A percentile compares a stretch with the other conserved stretches of the same genome.
Evolutionary conservation across 2,797 vertebrate genomes (phyloP).

Genomic region (Sphenodon punctatus): DNA sequence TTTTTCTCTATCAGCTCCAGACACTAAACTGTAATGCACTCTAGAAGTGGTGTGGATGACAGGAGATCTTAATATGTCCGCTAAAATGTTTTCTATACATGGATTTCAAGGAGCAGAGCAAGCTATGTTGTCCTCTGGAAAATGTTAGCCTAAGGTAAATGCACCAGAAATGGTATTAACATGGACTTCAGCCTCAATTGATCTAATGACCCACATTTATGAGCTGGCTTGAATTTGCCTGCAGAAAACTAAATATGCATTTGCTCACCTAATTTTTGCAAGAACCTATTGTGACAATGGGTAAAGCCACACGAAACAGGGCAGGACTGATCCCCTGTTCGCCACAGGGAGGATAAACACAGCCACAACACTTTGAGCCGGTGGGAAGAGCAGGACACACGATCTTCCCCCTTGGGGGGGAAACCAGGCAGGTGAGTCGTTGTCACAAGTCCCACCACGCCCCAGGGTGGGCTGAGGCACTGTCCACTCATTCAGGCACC

Average conservation of each 20-base stretch:
- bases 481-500: too few relatives aligned
- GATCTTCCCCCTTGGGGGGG: too few relatives aligned
- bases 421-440: too few relatives aligned
- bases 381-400: too few relatives aligned
- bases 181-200: background rate
- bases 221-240: background rate
- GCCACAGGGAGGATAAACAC: too few relatives aligned
- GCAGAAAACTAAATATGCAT: background rate
- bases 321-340: too few relatives aligned
- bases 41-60: background rate
- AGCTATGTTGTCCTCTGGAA: rapidly evolving
- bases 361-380: too few relatives aligned
- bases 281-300: background rate
- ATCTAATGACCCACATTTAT: background rate
- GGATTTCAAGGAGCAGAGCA: background rate
- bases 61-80: background rate
- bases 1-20: background rate
- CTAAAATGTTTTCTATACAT: background rate
- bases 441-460: too few relatives aligned
- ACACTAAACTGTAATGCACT: background rate
- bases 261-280: background rate
- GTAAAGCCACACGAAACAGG: too few relatives aligned
- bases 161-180: slow-evolving; percentile 6
- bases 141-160: background rate
- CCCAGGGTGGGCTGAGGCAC: too few relatives aligned